phyloP scores from a whole-genome alignment of 1,140 invertebrate genomes.

The Drosophila bipectinata region DNA sequence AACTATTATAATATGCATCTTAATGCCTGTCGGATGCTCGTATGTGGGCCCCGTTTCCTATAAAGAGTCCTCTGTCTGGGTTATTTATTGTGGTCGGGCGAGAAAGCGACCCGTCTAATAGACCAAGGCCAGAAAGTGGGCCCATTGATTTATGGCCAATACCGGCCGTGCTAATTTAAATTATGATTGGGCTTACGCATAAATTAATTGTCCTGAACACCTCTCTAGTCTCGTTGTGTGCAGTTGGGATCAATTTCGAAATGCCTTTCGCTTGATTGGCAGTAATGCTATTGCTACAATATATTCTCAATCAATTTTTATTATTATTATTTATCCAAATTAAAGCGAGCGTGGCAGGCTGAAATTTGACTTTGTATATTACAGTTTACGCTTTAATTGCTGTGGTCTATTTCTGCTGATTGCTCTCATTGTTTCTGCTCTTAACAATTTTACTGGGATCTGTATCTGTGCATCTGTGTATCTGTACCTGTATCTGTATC shows the following conservation, averaged over 20 bases:
- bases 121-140: neutral
- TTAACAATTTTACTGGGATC: slow-evolving; percentile 33
- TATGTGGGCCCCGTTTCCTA: slow-evolving; percentile 11
- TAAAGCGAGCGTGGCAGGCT: slow-evolving; percentile 42
- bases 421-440: slow-evolving; percentile 39
- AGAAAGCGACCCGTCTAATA: neutral
- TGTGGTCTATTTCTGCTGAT: slow-evolving; percentile 39
- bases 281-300: slow-evolving; percentile 11
- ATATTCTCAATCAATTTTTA: slow-evolving; percentile 30
- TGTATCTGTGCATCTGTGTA: slow-evolving; percentile 41
- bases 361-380: slow-evolving; percentile 45
- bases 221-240: slow-evolving; percentile 1
- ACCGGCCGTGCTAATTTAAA: slow-evolving; percentile 31
- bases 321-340: slow-evolving; percentile 31
- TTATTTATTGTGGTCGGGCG: slow-evolving; percentile 46
- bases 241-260: slow-evolving; percentile 33
- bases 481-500: slow-evolving; percentile 35
- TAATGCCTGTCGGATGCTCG: slow-evolving; percentile 28
- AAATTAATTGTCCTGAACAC: slow-evolving; percentile 36
- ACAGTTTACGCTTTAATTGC: slow-evolving; percentile 45
- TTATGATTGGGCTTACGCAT: slow-evolving; percentile 48
- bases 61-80: slow-evolving; percentile 2
- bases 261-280: slow-evolving; percentile 32
- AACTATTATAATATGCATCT: slow-evolving; percentile 42
- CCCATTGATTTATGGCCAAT: slow-evolving; percentile 39